A percentile compares a stretch with the other conserved stretches of the same genome.
These are phyloP conservation scores for Spilogale gracilis DNA, from an alignment of 2,113 vertebrate species.

Conservation along the genomic window DNA sequence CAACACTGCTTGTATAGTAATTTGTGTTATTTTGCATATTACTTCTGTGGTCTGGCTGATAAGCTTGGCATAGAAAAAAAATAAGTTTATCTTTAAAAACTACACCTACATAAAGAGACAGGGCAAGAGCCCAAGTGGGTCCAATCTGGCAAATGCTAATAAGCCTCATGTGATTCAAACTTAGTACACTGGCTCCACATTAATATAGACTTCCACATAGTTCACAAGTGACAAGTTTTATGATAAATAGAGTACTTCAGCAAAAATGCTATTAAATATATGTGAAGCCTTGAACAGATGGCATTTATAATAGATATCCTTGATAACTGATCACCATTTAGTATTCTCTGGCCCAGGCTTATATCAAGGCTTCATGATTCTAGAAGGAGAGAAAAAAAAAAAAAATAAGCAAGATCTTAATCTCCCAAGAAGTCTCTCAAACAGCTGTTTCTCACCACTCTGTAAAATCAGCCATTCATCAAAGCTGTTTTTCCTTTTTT, in stretches of 20 bases:
- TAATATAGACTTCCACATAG: conserved; percentile 70
- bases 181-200: conserved; percentile 45
- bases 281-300: conserved; percentile 72
- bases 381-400: background rate
- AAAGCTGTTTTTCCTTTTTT: conserved; percentile 17
- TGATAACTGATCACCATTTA: conserved; percentile 77
- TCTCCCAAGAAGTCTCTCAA: conserved; percentile 70
- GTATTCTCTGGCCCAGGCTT: conserved; percentile 49
- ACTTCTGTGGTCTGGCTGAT: background rate
- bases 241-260: conserved; percentile 72
- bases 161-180: conserved; percentile 55
- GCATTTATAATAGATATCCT: conserved; percentile 76
- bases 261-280: conserved; percentile 76
- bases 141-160: conserved; percentile 58
- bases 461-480: conserved; percentile 49
- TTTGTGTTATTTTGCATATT: conserved; percentile 54
- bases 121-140: background rate
- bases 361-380: conserved; percentile 58
- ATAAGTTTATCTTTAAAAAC: background rate
- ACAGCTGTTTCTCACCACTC: conserved; percentile 55
- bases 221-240: conserved; percentile 74
- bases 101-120: background rate
- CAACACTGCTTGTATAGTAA: background rate
- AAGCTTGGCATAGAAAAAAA: conserved; percentile 32
- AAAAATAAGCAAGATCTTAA: conserved; percentile 58